A percentile compares a stretch with the other conserved stretches of the same genome.
Conservation (phyloP, 2,113 vertebrate genomes). For the Thalassoma bifasciatum region DNA sequence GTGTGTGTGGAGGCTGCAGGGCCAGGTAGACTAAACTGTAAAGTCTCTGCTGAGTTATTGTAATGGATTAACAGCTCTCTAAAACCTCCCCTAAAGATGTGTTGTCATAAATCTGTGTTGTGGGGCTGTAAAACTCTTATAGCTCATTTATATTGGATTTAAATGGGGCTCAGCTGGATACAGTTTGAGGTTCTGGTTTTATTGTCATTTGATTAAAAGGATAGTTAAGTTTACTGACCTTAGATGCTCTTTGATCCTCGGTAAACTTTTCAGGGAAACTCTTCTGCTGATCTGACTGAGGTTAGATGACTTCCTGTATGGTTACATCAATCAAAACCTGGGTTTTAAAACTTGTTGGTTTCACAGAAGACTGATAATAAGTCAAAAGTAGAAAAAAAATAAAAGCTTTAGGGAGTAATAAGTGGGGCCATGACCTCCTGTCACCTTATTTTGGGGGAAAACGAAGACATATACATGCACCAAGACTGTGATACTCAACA, state of each 20-base stretch:
- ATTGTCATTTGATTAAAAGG: constrained; percentile 6
- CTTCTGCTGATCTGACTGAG: constrained; percentile 26
- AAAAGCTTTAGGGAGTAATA: too few relatives aligned
- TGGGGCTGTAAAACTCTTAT: constrained; percentile 12
- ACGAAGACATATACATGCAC: too few relatives aligned
- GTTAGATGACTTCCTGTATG: background rate
- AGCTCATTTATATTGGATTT: constrained; percentile 7
- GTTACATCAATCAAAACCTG: background rate
- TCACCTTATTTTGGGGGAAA: too few relatives aligned
- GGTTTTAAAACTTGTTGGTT: background rate
- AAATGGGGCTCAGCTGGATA: background rate
- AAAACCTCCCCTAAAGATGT: background rate
- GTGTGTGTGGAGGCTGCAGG: too few relatives aligned
- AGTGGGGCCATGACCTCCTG: too few relatives aligned
- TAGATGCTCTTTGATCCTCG: constrained; percentile 1
- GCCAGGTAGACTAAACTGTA: too few relatives aligned
- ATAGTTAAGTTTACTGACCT: background rate
- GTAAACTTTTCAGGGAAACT: background rate
- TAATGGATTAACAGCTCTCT: constrained; percentile 1
- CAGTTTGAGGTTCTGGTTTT: background rate
- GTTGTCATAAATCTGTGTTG: background rate
- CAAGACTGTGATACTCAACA: too few relatives aligned
- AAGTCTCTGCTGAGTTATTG: background rate
- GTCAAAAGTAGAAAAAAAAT: too few relatives aligned
- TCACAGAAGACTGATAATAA: too few relatives aligned